Evolutionary conservation across 2,888 invertebrate genomes (phyloP).

Genomic region (Xanthorhoe designata): DNA sequence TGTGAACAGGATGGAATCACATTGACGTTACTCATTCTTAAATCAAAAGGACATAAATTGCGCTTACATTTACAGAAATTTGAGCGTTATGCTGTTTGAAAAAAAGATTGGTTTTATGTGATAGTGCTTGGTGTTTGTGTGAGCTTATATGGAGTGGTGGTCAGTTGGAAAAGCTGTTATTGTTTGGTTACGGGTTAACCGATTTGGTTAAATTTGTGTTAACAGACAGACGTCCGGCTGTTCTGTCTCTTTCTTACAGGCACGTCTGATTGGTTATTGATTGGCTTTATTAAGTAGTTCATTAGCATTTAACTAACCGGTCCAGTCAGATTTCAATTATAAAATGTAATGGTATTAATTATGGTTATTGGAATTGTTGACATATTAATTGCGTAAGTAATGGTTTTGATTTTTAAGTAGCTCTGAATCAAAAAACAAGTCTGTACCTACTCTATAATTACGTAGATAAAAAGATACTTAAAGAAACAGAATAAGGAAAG

Average conservation of each 20-base stretch:
- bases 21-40: constrained; percentile 53
- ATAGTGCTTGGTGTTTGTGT: constrained; percentile 31
- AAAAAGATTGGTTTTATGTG: constrained; percentile 47
- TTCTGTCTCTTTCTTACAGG: constrained; percentile 60
- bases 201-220: constrained; percentile 84
- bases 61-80: constrained; percentile 30
- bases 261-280: constrained; percentile 72
- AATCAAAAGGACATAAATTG: constrained; percentile 45
- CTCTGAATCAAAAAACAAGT: background rate
- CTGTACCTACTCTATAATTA: background rate
- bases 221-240: constrained; percentile 77
- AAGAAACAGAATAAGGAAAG: background rate
- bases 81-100: fast-evolving
- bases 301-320: constrained; percentile 64
- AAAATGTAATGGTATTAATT: constrained; percentile 22
- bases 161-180: constrained; percentile 84
- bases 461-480: background rate
- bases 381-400: constrained; percentile 15
- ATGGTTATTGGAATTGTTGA: constrained; percentile 9
- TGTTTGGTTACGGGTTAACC: constrained; percentile 85
- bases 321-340: constrained; percentile 44
- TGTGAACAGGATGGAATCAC: constrained; percentile 69
- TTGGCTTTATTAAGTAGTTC: constrained; percentile 71
- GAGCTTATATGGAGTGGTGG: constrained; percentile 55
- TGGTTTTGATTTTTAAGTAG: constrained; percentile 6